Evolutionary conservation across 2,797 vertebrate genomes (phyloP).

Genomic region (Bovichtus diacanthus): DNA sequence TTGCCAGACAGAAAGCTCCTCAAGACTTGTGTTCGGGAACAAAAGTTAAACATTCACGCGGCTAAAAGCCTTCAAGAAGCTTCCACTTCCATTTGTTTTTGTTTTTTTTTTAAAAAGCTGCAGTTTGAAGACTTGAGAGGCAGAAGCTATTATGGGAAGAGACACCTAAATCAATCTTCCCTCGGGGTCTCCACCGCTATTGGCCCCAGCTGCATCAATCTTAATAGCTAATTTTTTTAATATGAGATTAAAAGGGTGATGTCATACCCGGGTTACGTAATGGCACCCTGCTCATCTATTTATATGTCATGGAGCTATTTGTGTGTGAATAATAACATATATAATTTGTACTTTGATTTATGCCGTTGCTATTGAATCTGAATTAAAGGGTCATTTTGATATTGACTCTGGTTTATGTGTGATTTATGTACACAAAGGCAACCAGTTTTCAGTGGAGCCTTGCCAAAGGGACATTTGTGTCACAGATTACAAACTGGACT

Average conservation of each 20-base stretch:
- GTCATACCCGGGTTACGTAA: conserved; percentile 58
- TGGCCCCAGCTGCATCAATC: conserved; percentile 24
- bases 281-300: conserved; percentile 27
- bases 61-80: conserved; percentile 61
- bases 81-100: conserved; percentile 38
- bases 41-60: conserved; percentile 61
- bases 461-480: background rate
- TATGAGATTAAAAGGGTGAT: conserved; percentile 51
- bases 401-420: background rate
- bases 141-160: conserved; percentile 36
- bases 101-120: no score
- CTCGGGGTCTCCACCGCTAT: conserved; percentile 4
- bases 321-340: conserved; percentile 12
- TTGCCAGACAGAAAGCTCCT: background rate
- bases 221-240: conserved; percentile 48
- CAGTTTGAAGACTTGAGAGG: conserved; percentile 31
- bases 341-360: background rate
- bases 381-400: background rate
- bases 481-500: background rate
- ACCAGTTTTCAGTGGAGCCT: background rate
- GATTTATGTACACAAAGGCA: background rate
- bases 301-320: conserved; percentile 15
- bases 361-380: background rate
- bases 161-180: conserved; percentile 30
- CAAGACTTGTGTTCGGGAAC: background rate